Evolutionary conservation across 2,113 vertebrate genomes (phyloP), one percentile per base, ranked within the genome.

Genomic region (Myotis davidii): DNA sequence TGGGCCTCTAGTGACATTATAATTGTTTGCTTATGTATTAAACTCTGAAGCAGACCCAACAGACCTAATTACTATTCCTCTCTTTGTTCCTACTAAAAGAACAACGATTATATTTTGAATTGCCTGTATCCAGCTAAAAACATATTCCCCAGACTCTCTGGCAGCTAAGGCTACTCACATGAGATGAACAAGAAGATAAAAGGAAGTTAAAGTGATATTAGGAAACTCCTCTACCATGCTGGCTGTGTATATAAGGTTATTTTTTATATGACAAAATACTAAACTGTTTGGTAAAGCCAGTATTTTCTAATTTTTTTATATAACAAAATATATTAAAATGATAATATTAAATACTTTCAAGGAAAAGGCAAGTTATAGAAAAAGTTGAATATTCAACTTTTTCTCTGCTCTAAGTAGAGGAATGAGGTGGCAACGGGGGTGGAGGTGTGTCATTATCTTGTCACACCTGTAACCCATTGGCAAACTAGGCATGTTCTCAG

Each of bases 21-120:
- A 81, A 54, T 76, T 76, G 10, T 76, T 88, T 89, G 73, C 70
- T 70, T 69, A 54, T 37, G 23, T 64, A n/a, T 82, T 79, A 90
- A n/a, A 56, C 11, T 81, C 23, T 73, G 48, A 37, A 86, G 48
- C 23, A 67, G 73, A 54, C 16, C 5, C 67, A 54, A 27, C 17
- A 74, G 29, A 70, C 39, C 69, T 12, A 70, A 25, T 83, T 81
- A 48, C 48, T 16, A 59, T 32, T 5, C 5, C 3, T 29, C 7
- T 77, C n/a, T 92, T 89, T 85, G 5, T 59, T 92, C 64, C 78
- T 45, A 34, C 18, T 65, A n/a, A 81, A 96, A 89, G 27, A 45
- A 50, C 9, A 81, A 39, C 14, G 7, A 65, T 34, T 48, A 72
- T 79, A 10, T 78, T 94, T 91, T 50, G n/a, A 91, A 65, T 59